phyloP scores from a whole-genome alignment of 1,140 invertebrate species.

The Polypedilum pembai region DNA sequence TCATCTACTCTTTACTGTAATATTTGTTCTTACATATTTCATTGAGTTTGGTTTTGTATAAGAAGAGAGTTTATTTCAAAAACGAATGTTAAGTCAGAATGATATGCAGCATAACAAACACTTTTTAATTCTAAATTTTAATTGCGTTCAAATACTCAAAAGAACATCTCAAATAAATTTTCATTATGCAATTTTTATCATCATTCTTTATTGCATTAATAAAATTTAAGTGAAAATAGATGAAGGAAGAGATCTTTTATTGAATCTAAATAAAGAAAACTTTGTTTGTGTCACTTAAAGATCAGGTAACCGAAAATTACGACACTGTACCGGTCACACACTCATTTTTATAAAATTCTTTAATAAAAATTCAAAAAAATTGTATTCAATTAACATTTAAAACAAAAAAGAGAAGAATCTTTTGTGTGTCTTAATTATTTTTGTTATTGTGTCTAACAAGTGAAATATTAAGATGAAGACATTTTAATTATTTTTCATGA shows the following conservation, averaged over 20 bases:
- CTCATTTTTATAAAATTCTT: background rate
- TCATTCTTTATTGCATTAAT: conserved; percentile 7
- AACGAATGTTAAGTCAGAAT: too few relatives aligned
- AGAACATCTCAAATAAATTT: background rate
- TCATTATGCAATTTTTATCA: background rate
- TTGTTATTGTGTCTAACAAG: too few relatives aligned
- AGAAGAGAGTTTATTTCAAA: too few relatives aligned
- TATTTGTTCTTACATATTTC: too few relatives aligned
- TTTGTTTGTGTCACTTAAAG: background rate
- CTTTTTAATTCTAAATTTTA: too few relatives aligned
- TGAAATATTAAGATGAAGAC: too few relatives aligned
- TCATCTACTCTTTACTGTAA: too few relatives aligned
- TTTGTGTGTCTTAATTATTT: too few relatives aligned
- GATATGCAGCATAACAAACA: too few relatives aligned
- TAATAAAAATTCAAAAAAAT: background rate
- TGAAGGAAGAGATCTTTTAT: conserved; percentile 11
- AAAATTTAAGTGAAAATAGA: conserved; percentile 28
- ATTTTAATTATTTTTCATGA: too few relatives aligned
- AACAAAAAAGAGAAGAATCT: too few relatives aligned
- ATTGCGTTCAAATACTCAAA: conserved; percentile 23
- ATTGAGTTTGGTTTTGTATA: too few relatives aligned
- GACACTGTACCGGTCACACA: background rate
- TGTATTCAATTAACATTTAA: background rate
- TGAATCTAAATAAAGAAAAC: background rate
- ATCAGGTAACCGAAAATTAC: background rate